Evolutionary conservation across 2,888 invertebrate genomes (phyloP).

Genomic region (Camptogramma bilineatum): DNA sequence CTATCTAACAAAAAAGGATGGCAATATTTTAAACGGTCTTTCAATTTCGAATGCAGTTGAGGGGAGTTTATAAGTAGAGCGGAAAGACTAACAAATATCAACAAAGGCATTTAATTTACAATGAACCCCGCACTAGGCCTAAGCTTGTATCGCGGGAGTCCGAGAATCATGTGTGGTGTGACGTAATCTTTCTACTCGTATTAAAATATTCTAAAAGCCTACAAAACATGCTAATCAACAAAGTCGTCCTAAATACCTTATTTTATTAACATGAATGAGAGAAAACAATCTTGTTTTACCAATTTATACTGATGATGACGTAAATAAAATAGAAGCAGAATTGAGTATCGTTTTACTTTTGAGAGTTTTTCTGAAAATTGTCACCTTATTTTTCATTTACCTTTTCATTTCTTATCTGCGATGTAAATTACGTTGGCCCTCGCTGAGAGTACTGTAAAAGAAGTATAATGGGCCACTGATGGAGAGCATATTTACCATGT

Average conservation of each 20-base stretch:
- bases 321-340: background rate
- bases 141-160: no score
- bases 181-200: conserved; percentile 3
- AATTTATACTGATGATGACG: background rate
- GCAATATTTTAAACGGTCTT: no score
- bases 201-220: conserved; percentile 10
- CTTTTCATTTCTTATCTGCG: conserved; percentile 1
- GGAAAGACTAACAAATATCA: no score
- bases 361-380: background rate
- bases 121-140: no score
- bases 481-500: conserved; percentile 8
- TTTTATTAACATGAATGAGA: background rate
- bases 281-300: background rate
- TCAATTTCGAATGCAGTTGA: no score
- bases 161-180: no score
- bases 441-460: conserved; percentile 8
- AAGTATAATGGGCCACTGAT: conserved; percentile 13
- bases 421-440: conserved; percentile 6
- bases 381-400: conserved; percentile 3
- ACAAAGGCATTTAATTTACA: no score
- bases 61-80: no score
- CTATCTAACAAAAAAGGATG: no score
- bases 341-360: background rate
- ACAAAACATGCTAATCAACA: background rate
- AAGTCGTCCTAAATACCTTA: background rate